Percentiles rank a stretch among this genome's conserved stretches.
Conservation (phyloP, 2,797 vertebrate species). For the Cygnus olor region DNA sequence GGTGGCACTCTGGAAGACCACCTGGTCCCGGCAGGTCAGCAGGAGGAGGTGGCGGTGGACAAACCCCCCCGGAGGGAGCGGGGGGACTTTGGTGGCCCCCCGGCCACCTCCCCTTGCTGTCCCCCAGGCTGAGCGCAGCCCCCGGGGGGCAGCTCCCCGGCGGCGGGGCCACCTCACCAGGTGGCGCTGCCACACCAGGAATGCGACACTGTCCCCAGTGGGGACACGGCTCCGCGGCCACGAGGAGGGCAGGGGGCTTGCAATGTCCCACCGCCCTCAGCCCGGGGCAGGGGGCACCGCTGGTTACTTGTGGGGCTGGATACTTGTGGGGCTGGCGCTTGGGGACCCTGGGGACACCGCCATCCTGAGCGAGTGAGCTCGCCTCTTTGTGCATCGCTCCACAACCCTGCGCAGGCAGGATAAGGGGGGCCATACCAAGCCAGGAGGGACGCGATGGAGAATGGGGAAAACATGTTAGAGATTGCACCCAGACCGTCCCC, state of each 20-base stretch:
- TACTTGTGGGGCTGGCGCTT: neutral
- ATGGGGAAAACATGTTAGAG: accelerated
- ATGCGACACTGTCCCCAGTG: neutral
- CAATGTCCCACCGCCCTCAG: neutral
- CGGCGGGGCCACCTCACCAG: conserved; percentile 17
- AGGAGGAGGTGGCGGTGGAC: neutral
- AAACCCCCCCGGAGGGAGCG: neutral
- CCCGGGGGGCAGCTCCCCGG: neutral
- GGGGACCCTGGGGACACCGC: neutral
- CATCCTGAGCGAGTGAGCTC: neutral
- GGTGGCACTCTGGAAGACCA: too few relatives aligned
- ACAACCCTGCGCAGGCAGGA: neutral
- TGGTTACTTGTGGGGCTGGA: neutral
- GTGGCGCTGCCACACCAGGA: conserved; percentile 51
- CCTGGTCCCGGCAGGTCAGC: too few relatives aligned
- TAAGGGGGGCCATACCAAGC: neutral
- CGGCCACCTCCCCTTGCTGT: too few relatives aligned
- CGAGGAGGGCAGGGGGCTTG: too few relatives aligned
- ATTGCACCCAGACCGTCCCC: neutral
- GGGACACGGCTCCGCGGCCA: neutral
- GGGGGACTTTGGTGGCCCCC: neutral
- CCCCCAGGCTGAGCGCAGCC: too few relatives aligned
- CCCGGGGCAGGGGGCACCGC: neutral
- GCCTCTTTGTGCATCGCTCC: neutral
- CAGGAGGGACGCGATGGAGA: accelerated